Base-by-base conservation (phyloP, 2,888 invertebrate genomes). In the Esperia sulphurella region DNA sequence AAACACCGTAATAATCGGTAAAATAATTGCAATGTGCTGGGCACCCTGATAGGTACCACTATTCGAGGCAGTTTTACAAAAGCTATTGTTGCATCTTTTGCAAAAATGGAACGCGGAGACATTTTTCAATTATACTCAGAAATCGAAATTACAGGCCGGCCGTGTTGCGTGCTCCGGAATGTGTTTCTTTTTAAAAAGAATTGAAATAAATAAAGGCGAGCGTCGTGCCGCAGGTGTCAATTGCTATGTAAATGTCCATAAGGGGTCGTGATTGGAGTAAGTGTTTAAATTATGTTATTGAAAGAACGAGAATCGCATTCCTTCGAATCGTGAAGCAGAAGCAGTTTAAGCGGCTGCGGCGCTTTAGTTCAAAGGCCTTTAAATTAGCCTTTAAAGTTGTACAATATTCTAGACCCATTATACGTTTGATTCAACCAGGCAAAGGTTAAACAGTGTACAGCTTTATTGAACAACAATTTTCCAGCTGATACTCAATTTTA, bases 171-270 rank as follows among this genome's bases (percentile, higher is more conserved):
- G 68, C 58, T 57, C 56, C 50, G 56, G 49, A 58, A 59, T 53
- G 55, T 51, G 47, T 13, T 39, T 50, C 37, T 48, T 51, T 57
- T 57, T 42, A 50, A 46, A 48, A 53, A 21, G 21, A 21, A 52
- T 55, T 55, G 57, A 58, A 57, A 52, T 50, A 50, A 55, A 59
- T 54, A 58, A 59, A 55, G 51, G 54, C 55, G 48, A 53, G 48
- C 41, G 46, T 55, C 63, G 55, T 67, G 74, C 75, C 71, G 46
- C 71, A 65, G 74, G 77, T 79, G 78, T 75, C 75, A 76, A 75
- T 77, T 73, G 77, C 65, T 58, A 68, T 69, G 71, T 71, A 75
- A 72, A 72, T 63, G 68, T 53, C 54, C 62, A 57, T 68, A 68
- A 68, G 64, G 56, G 63, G 58, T 55, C 57, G 46, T 63, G 65